Percentiles rank a stretch among this genome's conserved stretches.
These are phyloP conservation scores for Gila robusta DNA, from an alignment of 2,797 vertebrate species.

Conservation along the genomic window DNA sequence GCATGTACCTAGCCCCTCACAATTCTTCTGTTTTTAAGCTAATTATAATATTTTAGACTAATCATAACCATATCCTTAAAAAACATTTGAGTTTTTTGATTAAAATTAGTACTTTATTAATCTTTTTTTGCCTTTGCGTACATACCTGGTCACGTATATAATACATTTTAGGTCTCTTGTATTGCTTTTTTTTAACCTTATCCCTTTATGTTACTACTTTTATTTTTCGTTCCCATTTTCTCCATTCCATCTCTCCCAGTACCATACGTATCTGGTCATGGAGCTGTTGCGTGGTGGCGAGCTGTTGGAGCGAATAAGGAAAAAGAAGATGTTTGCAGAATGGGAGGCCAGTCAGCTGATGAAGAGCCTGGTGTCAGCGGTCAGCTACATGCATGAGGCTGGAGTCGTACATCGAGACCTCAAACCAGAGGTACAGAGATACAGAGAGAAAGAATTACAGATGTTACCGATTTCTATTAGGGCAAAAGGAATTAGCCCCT, in stretches of 20 bases:
- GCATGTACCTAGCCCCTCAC: not conserved
- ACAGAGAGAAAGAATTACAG: not conserved
- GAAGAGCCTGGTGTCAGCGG: slow-evolving; percentile 88
- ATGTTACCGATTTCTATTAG: not conserved
- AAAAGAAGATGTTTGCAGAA: slow-evolving; percentile 90
- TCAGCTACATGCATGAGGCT: slow-evolving; percentile 92
- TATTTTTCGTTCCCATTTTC: not conserved
- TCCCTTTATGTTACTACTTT: not conserved
- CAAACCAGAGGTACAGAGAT: slow-evolving; percentile 87
- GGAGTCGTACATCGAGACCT: slow-evolving; percentile 93
- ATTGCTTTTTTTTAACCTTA: not conserved
- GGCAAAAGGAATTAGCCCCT: not conserved
- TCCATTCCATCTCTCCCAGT: slow-evolving; percentile 71
- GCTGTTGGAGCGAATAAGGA: slow-evolving; percentile 89
- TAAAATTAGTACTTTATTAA: not conserved
- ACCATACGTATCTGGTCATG: slow-evolving; percentile 92
- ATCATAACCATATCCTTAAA: not conserved
- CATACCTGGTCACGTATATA: not conserved
- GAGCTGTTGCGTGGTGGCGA: slow-evolving; percentile 90
- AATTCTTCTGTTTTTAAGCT: not conserved
- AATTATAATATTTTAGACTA: not conserved
- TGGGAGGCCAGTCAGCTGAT: slow-evolving; percentile 91
- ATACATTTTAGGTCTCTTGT: not conserved
- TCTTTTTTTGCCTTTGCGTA: not conserved
- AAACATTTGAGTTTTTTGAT: not conserved